Base-by-base conservation (phyloP, 2,113 vertebrate species). In the Scophthalmus maximus region DNA sequence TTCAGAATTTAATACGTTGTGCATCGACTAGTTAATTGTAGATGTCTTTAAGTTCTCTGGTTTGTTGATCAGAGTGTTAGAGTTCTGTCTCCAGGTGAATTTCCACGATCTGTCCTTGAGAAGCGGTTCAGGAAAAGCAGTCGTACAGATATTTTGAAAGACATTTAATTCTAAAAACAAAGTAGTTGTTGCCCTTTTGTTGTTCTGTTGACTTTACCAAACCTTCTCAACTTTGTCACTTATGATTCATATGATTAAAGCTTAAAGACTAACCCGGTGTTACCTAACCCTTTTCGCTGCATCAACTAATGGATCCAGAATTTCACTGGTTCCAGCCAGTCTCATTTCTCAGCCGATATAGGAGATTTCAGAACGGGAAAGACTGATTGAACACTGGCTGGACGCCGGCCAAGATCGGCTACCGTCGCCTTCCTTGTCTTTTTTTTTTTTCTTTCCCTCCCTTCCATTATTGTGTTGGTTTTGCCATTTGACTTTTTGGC, bases 321-420 rank as follows among this genome's bases (percentile, higher is more conserved):
- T 47, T 67, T 83, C 36, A 55, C 64, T n/a, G n/a, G n/a, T n/a
- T n/a, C n/a, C n/a, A n/a, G n/a, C 66, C 60, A 8, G 53, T 34
- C 2, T 40, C 1, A 50, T 64, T 76, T 76, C 51, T 59, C 59
- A 10, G 52, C 49, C 12, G 22, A 53, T 70, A 25, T 49, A 59
- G 68, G 29, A 73, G 68, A 67, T 66, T 77, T 70, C 4, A 63
- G 56, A 59, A 69, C 77, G 82, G 65, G 64, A 70, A 77, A 34
- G 38, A 46, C 65, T 77, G 76, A 82, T 75, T 78, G 61, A 84
- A 49, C 65, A 1, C 44, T 27, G 68, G 8, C 76, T 87, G 82
- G 82, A 63, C 36, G 66, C 5, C 2, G 40, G 59, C 82, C 79
- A 78, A 18, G 5, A 25, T 42, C 4, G 2, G 65, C 82, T 82